phyloP scores from a whole-genome alignment of 2,888 invertebrate genomes.

The Silvanus unidentatus region DNA sequence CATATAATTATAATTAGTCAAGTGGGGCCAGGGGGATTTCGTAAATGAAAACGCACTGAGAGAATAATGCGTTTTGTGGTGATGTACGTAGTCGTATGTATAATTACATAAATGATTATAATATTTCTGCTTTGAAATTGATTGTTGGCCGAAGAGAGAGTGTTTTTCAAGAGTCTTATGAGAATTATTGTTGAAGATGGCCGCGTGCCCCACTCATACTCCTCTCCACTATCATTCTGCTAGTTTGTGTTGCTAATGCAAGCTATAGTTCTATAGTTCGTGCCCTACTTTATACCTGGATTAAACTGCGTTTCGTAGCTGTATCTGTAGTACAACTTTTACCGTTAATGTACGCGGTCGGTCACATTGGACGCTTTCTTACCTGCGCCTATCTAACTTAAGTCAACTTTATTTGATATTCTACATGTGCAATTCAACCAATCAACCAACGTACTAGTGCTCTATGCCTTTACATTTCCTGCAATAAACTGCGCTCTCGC shows the following conservation, averaged over 20 bases:
- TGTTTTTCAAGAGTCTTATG: too few species aligned
- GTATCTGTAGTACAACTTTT: constrained; percentile 47
- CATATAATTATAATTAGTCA: too few species aligned
- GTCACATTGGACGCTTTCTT: constrained; percentile 20
- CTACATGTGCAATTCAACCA: background rate
- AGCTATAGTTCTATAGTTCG: constrained; percentile 38
- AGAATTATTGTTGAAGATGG: constrained; percentile 25
- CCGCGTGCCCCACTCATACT: constrained; percentile 28
- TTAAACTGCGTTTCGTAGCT: constrained; percentile 39
- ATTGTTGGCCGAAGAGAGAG: too few species aligned
- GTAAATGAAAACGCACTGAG: too few species aligned
- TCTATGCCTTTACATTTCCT: too few species aligned
- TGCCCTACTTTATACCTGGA: constrained; percentile 48
- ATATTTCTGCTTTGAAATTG: too few species aligned
- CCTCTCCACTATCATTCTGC: constrained; percentile 30
- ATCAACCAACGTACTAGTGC: too few species aligned
- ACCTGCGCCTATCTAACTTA: constrained; percentile 8
- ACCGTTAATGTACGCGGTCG: constrained; percentile 43
- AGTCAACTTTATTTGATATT: background rate
- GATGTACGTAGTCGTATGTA: too few species aligned
- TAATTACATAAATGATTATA: too few species aligned
- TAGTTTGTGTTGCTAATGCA: constrained; percentile 31
- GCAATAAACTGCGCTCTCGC: too few species aligned
- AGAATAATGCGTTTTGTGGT: too few species aligned
- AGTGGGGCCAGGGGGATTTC: too few species aligned